These are phyloP conservation scores for Ceramica pisi DNA, from an alignment of 2,888 invertebrate genomes.

Conservation along the genomic window DNA sequence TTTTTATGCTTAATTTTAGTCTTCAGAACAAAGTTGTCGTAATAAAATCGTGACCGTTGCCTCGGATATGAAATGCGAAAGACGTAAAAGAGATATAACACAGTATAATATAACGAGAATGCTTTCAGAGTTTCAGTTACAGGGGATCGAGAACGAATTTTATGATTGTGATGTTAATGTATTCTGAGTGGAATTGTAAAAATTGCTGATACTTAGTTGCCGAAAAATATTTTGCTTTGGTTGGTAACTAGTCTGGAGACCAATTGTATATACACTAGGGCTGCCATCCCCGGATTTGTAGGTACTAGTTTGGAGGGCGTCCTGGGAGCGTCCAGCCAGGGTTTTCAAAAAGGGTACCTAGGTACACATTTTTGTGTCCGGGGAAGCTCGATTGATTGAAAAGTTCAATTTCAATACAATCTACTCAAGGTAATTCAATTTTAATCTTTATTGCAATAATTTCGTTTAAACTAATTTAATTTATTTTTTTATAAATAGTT, in stretches of 20 bases:
- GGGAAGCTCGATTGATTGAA: too few species aligned
- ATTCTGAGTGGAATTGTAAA: conserved; percentile 1
- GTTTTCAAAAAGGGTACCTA: too few species aligned
- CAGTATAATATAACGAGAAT: conserved; percentile 37
- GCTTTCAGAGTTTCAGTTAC: conserved; percentile 21
- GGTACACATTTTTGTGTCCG: too few species aligned
- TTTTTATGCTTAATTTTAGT: neutral
- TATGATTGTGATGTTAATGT: conserved; percentile 13
- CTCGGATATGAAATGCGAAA: conserved; percentile 32
- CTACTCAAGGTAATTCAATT: too few species aligned
- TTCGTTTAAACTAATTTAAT: too few species aligned
- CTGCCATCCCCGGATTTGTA: too few species aligned
- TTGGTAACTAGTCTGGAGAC: neutral
- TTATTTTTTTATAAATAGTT: too few species aligned
- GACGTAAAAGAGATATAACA: conserved; percentile 43
- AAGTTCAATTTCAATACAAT: too few species aligned
- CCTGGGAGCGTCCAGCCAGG: too few species aligned
- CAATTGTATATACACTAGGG: too few species aligned
- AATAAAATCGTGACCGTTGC: conserved; percentile 13
- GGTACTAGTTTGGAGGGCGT: too few species aligned
- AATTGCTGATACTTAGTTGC: conserved; percentile 11
- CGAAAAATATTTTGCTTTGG: neutral
- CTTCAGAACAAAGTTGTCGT: conserved; percentile 23
- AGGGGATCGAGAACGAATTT: conserved; percentile 27
- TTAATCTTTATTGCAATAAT: too few species aligned